phyloP scores from a whole-genome alignment of 2,888 invertebrate species.

The Tetragonisca angustula region DNA sequence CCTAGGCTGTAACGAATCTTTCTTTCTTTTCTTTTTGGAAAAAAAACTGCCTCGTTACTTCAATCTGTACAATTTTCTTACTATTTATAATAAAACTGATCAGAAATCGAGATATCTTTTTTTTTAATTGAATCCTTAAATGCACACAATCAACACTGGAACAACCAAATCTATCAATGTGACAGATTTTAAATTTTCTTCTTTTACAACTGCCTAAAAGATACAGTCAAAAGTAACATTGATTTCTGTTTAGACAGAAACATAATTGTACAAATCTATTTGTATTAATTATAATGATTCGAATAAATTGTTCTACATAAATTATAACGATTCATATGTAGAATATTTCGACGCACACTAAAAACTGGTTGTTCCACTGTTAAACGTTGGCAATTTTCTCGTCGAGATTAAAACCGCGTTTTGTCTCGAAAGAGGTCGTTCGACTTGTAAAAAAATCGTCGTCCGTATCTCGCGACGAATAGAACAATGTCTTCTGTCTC shows the following conservation, averaged over 20 bases:
- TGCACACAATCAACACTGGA: neutral
- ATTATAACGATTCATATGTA: no score
- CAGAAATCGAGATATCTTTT: neutral
- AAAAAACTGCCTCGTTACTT: neutral
- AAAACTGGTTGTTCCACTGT: no score
- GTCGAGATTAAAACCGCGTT: neutral
- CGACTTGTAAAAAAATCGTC: slow-evolving; percentile 25
- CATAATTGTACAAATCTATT: no score
- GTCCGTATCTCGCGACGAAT: neutral
- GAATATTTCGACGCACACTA: no score
- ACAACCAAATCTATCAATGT: no score
- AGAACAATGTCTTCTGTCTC: neutral
- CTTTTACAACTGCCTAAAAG: no score
- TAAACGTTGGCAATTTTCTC: neutral
- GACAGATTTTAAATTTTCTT: no score
- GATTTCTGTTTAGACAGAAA: no score
- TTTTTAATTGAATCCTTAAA: slow-evolving; percentile 4
- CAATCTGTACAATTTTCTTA: slow-evolving; percentile 1
- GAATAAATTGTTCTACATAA: no score
- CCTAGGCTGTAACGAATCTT: slow-evolving; percentile 1
- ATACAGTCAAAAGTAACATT: no score
- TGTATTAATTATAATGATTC: no score
- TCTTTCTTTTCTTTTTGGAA: neutral
- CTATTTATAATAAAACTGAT: neutral
- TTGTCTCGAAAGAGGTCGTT: neutral